phyloP scores from a whole-genome alignment of 2,113 vertebrate genomes.

The Gila orcuttii region DNA sequence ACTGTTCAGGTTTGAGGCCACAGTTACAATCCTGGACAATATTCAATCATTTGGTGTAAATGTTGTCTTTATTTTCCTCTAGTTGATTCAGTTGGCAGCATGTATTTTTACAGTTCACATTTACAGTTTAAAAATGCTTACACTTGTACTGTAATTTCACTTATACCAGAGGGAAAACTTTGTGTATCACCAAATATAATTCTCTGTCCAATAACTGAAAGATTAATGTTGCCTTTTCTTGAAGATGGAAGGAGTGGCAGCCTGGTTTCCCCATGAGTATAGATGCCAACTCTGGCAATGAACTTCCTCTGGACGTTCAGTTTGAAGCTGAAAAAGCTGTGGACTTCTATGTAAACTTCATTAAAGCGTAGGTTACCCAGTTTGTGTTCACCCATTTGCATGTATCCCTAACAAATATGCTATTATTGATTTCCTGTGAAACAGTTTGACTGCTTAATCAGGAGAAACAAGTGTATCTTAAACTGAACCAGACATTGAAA shows the following conservation, averaged over 20 bases:
- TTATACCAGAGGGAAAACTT: too few species aligned
- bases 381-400: slow-evolving; percentile 34
- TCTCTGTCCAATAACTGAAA: background rate
- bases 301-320: slow-evolving; percentile 91
- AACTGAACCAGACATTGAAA: background rate
- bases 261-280: slow-evolving; percentile 94
- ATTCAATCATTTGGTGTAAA: background rate
- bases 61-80: background rate
- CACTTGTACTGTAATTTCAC: too few species aligned
- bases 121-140: too few species aligned
- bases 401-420: background rate
- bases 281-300: slow-evolving; percentile 83
- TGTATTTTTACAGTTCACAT: background rate
- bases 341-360: slow-evolving; percentile 93
- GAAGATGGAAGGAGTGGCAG: slow-evolving; percentile 95
- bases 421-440: background rate
- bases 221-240: slow-evolving; percentile 7
- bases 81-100: background rate
- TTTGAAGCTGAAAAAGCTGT: slow-evolving; percentile 95
- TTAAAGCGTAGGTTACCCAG: slow-evolving; percentile 87
- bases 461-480: background rate
- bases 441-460: background rate
- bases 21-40: background rate
- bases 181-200: background rate
- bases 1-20: slow-evolving; percentile 76